Percentiles rank a stretch among this genome's conserved stretches.
Conservation (phyloP, 2,888 invertebrate species). For the Epinotia nisella region DNA sequence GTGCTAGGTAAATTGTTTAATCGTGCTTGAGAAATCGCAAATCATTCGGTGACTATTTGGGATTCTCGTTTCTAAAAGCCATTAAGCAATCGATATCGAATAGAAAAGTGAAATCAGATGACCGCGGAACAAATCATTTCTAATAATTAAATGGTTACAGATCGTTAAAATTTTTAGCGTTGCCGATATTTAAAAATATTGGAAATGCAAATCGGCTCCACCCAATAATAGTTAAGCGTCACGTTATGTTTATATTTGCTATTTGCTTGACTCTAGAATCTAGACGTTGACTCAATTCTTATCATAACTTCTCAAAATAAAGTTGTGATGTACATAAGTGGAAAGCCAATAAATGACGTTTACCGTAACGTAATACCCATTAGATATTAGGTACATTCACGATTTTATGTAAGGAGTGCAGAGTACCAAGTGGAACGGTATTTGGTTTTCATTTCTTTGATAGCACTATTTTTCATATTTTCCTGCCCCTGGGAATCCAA, state of each 20-base stretch:
- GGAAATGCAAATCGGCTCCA: conserved; percentile 36
- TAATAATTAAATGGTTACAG: conserved; percentile 35
- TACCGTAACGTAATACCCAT: neutral
- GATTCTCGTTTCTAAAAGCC: conserved; percentile 24
- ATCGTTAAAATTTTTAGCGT: conserved; percentile 18
- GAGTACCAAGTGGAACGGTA: no score
- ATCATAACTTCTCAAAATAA: neutral
- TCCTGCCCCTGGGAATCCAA: no score
- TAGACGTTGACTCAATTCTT: no score
- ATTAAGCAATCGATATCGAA: conserved; percentile 34
- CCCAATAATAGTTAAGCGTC: conserved; percentile 13
- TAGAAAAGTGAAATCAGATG: conserved; percentile 38
- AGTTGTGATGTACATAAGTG: neutral
- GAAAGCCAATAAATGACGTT: neutral
- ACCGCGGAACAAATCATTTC: conserved; percentile 38
- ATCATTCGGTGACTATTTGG: conserved; percentile 27
- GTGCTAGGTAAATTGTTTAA: conserved; percentile 18
- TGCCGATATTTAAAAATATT: conserved; percentile 31
- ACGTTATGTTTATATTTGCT: conserved; percentile 33
- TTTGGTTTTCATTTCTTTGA: no score
- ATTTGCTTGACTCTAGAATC: neutral
- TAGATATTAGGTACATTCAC: neutral
- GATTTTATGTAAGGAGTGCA: no score
- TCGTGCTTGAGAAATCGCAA: conserved; percentile 29
- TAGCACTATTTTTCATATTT: no score